A percentile compares a stretch with the other conserved stretches of the same genome.
These are phyloP conservation scores for Sebastolobus altivelis DNA, from an alignment of 2,797 vertebrate species.

Conservation along the genomic window DNA sequence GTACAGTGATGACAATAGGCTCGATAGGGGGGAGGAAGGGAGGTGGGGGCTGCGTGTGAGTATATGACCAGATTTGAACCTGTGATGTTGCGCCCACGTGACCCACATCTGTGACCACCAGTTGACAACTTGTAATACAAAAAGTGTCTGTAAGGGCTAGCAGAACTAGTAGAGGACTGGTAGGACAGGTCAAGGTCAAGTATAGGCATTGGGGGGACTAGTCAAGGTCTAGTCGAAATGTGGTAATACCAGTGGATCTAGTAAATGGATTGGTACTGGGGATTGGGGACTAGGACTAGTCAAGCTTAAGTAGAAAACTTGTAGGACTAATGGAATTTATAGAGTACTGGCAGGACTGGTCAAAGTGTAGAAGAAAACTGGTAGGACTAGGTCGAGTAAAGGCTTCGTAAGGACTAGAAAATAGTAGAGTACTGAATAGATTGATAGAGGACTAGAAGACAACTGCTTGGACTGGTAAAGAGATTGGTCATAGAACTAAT, in stretches of 20 bases:
- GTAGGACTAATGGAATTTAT: background rate
- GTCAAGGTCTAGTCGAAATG: background rate
- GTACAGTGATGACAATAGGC: slow-evolving; percentile 38
- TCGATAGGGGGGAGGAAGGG: background rate
- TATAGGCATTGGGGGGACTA: background rate
- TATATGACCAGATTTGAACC: slow-evolving; percentile 38
- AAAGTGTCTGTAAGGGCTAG: too few species aligned
- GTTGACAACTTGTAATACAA: background rate
- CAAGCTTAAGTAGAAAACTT: background rate
- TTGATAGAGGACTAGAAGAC: background rate
- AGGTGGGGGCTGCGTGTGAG: background rate
- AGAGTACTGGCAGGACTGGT: background rate
- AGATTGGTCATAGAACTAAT: background rate
- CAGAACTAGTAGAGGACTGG: background rate
- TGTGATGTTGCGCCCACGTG: slow-evolving; percentile 10
- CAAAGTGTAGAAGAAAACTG: background rate
- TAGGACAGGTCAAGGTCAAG: background rate
- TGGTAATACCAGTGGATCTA: background rate
- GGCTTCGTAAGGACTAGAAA: background rate
- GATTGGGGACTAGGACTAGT: background rate
- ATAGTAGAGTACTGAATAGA: background rate
- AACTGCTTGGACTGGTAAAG: background rate
- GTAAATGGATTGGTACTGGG: background rate
- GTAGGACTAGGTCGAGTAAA: background rate
- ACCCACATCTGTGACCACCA: slow-evolving; percentile 15